Percentiles rank a stretch among this genome's conserved stretches.
These are phyloP conservation scores for Drosophila prolongata DNA, from an alignment of 2,888 invertebrate genomes.

Conservation along the genomic window DNA sequence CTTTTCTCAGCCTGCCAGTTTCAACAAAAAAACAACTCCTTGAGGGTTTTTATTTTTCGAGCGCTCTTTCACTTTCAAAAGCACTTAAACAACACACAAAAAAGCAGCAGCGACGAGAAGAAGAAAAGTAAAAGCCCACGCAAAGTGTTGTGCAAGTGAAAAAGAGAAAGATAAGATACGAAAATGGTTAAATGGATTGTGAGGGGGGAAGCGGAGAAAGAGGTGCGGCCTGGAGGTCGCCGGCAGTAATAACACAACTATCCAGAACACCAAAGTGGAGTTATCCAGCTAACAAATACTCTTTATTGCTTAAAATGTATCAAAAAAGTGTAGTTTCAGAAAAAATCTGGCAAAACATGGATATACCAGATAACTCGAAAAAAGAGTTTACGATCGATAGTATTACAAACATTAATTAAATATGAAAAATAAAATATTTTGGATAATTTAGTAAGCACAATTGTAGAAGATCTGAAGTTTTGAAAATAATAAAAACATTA, in stretches of 20 bases:
- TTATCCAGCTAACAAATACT: slow-evolving; percentile 1
- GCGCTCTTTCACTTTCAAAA: slow-evolving; percentile 60
- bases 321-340: neutral
- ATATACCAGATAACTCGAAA: too few relatives aligned
- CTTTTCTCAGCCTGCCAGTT: slow-evolving; percentile 14
- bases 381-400: too few relatives aligned
- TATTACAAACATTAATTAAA: too few relatives aligned
- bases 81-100: slow-evolving; percentile 36
- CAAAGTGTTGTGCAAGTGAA: slow-evolving; percentile 52
- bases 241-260: slow-evolving; percentile 17
- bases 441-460: too few relatives aligned
- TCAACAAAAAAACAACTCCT: slow-evolving; percentile 20
- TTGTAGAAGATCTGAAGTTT: too few relatives aligned
- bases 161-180: slow-evolving; percentile 61
- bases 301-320: neutral
- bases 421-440: too few relatives aligned
- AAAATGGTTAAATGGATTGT: slow-evolving; percentile 18
- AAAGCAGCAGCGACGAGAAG: slow-evolving; percentile 24
- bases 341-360: neutral
- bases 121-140: slow-evolving; percentile 69
- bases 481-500: too few relatives aligned
- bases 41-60: slow-evolving; percentile 9
- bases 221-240: slow-evolving; percentile 46
- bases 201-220: neutral
- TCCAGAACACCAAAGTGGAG: slow-evolving; percentile 12